phyloP scores from a whole-genome alignment of 2,888 invertebrate species.

The Synanthedon myopaeformis region DNA sequence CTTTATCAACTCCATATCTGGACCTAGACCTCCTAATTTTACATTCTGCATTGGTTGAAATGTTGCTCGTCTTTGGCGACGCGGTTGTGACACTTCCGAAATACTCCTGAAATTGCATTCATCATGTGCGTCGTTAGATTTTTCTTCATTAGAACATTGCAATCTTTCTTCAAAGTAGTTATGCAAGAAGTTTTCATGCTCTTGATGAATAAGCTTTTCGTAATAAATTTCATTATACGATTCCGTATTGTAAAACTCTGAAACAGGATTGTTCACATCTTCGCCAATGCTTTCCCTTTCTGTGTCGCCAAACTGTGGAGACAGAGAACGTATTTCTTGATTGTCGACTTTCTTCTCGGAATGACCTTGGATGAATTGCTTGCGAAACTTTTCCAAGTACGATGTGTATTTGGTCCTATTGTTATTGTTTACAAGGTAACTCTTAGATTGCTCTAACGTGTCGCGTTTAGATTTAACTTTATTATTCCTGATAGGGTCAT shows the following conservation, averaged over 20 bases:
- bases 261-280: constrained; percentile 19
- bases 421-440: constrained; percentile 47
- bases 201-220: constrained; percentile 40
- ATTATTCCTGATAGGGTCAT: constrained; percentile 13
- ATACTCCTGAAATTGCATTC: constrained; percentile 42
- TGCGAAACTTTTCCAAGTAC: constrained; percentile 54
- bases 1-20: constrained; percentile 51
- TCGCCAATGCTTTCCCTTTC: constrained; percentile 50
- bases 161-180: constrained; percentile 34
- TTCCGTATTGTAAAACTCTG: constrained; percentile 51
- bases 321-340: constrained; percentile 46
- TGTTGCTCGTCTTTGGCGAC: constrained; percentile 31
- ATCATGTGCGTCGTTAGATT: constrained; percentile 19
- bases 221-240: constrained; percentile 59
- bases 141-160: constrained; percentile 20
- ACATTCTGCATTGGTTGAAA: constrained; percentile 33
- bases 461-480: constrained; percentile 16
- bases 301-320: constrained; percentile 57
- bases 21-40: constrained; percentile 54
- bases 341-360: constrained; percentile 14
- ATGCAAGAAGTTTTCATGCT: constrained; percentile 28
- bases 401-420: constrained; percentile 25
- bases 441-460: constrained; percentile 22
- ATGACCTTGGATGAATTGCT: constrained; percentile 30
- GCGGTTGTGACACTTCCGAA: constrained; percentile 44